These are phyloP conservation scores for Slavum lentiscoides DNA, from an alignment of 2,888 invertebrate genomes.

Conservation along the genomic window DNA sequence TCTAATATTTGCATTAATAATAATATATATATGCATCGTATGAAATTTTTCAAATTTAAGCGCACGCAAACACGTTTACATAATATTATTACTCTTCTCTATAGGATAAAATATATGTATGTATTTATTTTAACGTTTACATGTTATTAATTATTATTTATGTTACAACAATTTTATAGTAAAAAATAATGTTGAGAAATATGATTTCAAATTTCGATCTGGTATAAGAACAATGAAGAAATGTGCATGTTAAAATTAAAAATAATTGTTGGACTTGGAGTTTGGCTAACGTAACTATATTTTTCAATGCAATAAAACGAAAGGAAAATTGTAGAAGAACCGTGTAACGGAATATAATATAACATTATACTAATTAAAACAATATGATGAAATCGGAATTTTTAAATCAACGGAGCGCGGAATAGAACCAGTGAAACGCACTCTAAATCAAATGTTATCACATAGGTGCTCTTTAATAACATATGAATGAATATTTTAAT, in stretches of 20 bases:
- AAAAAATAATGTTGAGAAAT: no score
- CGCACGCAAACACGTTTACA: no score
- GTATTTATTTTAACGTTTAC: no score
- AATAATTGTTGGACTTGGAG: neutral
- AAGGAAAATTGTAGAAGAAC: constrained; percentile 11
- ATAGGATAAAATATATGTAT: no score
- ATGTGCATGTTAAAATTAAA: neutral
- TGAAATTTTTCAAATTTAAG: no score
- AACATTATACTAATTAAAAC: constrained; percentile 2
- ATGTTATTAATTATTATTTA: no score
- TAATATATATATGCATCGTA: no score
- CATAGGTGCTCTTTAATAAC: neutral
- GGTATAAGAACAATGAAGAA: neutral
- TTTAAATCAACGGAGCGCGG: constrained; percentile 12
- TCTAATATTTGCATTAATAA: no score
- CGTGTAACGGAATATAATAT: neutral
- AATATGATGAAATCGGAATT: neutral
- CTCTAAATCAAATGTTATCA: neutral
- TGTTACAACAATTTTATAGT: no score
- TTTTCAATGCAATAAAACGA: constrained; percentile 24
- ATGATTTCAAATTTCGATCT: neutral
- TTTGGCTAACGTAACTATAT: constrained; percentile 14
- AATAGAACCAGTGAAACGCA: constrained; percentile 1
- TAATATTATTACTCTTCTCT: no score
- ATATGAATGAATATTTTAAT: neutral